A percentile compares a stretch with the other conserved stretches of the same genome.
Conservation (phyloP, 2,888 invertebrate species). For the Serrognathus titanus region DNA sequence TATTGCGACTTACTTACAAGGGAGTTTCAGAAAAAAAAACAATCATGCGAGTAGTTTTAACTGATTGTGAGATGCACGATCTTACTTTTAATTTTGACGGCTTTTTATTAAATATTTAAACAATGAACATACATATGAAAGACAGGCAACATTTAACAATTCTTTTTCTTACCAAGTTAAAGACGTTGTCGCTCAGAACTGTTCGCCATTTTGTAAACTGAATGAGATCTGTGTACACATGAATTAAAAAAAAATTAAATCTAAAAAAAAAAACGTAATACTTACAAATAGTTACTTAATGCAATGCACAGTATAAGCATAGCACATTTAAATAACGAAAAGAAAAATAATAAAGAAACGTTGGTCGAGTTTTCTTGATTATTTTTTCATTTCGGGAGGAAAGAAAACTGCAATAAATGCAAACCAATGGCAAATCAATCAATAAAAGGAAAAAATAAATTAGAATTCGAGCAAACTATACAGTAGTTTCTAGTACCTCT, state of each 20-base stretch:
- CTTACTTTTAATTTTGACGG: too few species aligned
- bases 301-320: background rate
- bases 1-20: too few species aligned
- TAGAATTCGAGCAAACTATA: conserved; percentile 47
- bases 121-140: too few species aligned
- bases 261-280: conserved; percentile 5
- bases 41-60: too few species aligned
- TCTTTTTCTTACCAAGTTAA: too few species aligned
- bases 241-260: conserved; percentile 7
- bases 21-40: too few species aligned
- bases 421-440: background rate
- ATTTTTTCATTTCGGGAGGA: background rate
- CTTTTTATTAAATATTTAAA: too few species aligned
- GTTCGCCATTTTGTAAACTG: too few species aligned
- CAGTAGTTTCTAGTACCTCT: conserved; percentile 71
- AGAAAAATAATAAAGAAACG: too few species aligned
- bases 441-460: conserved; percentile 17
- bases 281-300: background rate
- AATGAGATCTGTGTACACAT: background rate
- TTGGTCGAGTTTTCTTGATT: background rate
- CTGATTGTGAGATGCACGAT: too few species aligned
- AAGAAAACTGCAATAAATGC: background rate
- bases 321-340: background rate
- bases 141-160: too few species aligned
- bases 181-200: too few species aligned